Evolutionary conservation across 1,140 invertebrate species (phyloP).

Genomic region (Atta texana): DNA sequence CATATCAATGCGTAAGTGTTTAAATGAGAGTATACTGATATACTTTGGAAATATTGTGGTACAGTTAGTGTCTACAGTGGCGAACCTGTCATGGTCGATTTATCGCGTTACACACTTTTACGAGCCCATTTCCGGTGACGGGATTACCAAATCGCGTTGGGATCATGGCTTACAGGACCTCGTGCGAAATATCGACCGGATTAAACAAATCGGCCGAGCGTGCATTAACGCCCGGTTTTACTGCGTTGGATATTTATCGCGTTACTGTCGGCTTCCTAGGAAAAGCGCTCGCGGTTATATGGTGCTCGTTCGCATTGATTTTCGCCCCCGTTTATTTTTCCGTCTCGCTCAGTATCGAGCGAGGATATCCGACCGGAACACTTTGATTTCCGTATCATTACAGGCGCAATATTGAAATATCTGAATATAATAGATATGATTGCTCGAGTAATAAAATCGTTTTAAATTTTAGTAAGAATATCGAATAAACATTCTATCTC

Average conservation of each 20-base stretch:
- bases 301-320: slow-evolving; percentile 39
- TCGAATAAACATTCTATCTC: not conserved
- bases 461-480: not conserved
- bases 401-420: slow-evolving; percentile 6
- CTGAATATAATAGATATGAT: not conserved
- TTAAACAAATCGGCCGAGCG: slow-evolving; percentile 58
- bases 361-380: slow-evolving; percentile 31
- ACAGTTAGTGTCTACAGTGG: slow-evolving; percentile 16
- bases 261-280: slow-evolving; percentile 50
- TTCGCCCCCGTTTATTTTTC: slow-evolving; percentile 47
- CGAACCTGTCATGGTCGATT: slow-evolving; percentile 42
- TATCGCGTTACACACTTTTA: slow-evolving; percentile 60
- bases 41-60: slow-evolving; percentile 19
- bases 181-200: slow-evolving; percentile 58
- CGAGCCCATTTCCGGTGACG: slow-evolving; percentile 59
- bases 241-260: slow-evolving; percentile 58
- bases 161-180: slow-evolving; percentile 42
- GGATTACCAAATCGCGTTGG: slow-evolving; percentile 60
- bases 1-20: not conserved
- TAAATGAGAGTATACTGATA: not conserved
- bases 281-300: slow-evolving; percentile 47
- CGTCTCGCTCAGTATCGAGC: slow-evolving; percentile 4
- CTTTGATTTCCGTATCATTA: slow-evolving; percentile 10
- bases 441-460: not conserved
- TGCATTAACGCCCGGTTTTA: slow-evolving; percentile 59